Evolutionary conservation across 1,140 invertebrate genomes (phyloP), one percentile per base, ranked within the genome.

Genomic region (Diabrotica undecimpunctata): DNA sequence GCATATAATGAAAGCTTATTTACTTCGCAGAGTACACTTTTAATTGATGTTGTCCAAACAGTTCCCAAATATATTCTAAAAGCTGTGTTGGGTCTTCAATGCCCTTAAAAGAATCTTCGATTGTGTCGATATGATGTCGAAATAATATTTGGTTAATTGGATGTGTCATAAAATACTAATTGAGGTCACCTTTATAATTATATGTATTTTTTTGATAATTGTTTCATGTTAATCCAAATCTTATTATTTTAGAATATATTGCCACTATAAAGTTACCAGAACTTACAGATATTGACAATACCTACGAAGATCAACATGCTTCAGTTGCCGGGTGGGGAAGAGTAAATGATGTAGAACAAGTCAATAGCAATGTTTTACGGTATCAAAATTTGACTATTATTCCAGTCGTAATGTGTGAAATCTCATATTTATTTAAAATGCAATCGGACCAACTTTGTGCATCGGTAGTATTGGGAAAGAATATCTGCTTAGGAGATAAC

Each of bases 261-360:
- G n/a, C 62, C 10, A 71, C 76, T 5, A 77, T 82, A 11, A 72
- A 72, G 53, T 70, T 84, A 60, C 82, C 83, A 6, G 70, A 74
- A 54, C 38, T 66, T 10, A 46, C 0, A 6, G 78, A 82, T 57
- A 76, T 76, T 55, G 71, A 74, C 6, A 70, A 78, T 7, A 79
- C 56, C 53, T 83, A 83, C 61, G 78, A 72, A 53, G 78, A 78
- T 36, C 77, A 76, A 60, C 57, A 71, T 35, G 79, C 76, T 35
- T 77, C 77, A 11, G 79, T 81, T 9, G 81, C 80, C 9, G 83
- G 83, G 37, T 84, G 83, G 83, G 83, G 83, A 11, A 79, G 77
- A 53, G 69, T 70, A 64, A 73, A 77, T 13, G 81, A 82, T 50
- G 73, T 62, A 69, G 70, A 55, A 2, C 54, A 63, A 14, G 61